Conservation (phyloP, 2,888 invertebrate species). For the Acronicta leporina region DNA sequence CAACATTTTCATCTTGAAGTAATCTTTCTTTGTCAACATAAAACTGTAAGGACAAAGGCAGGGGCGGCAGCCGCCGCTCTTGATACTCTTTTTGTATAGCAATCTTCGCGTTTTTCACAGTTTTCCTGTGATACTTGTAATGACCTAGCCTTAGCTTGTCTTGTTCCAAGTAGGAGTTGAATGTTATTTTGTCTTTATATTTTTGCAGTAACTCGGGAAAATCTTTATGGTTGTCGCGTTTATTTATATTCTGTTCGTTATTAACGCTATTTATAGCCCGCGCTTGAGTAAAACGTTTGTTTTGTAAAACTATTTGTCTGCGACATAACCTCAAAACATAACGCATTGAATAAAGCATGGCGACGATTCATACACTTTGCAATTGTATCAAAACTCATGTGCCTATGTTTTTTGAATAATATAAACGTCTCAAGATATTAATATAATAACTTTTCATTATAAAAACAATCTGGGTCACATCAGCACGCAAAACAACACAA, state of each 20-base stretch:
- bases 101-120: slow-evolving; percentile 68
- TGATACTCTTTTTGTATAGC: slow-evolving; percentile 57
- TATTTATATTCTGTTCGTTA: slow-evolving; percentile 47
- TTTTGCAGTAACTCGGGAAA: slow-evolving; percentile 69
- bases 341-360: slow-evolving; percentile 71
- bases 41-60: slow-evolving; percentile 88
- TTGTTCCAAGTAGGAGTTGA: slow-evolving; percentile 80
- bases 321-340: slow-evolving; percentile 82
- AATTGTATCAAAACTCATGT: slow-evolving; percentile 10
- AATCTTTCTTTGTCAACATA: slow-evolving; percentile 74
- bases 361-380: slow-evolving; percentile 37
- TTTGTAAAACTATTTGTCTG: slow-evolving; percentile 64
- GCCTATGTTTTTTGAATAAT: not conserved
- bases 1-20: slow-evolving; percentile 60
- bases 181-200: slow-evolving; percentile 79
- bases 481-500: slow-evolving; percentile 3
- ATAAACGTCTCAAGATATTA: not conserved
- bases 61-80: slow-evolving; percentile 73
- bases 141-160: slow-evolving; percentile 78
- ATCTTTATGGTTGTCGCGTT: slow-evolving; percentile 57
- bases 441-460: slow-evolving; percentile 7
- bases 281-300: slow-evolving; percentile 64
- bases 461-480: slow-evolving; percentile 3
- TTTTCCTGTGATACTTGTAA: slow-evolving; percentile 74
- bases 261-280: slow-evolving; percentile 55